Evolutionary conservation across 2,113 vertebrate species (phyloP).

Genomic region (Spermophilus dauricus): DNA sequence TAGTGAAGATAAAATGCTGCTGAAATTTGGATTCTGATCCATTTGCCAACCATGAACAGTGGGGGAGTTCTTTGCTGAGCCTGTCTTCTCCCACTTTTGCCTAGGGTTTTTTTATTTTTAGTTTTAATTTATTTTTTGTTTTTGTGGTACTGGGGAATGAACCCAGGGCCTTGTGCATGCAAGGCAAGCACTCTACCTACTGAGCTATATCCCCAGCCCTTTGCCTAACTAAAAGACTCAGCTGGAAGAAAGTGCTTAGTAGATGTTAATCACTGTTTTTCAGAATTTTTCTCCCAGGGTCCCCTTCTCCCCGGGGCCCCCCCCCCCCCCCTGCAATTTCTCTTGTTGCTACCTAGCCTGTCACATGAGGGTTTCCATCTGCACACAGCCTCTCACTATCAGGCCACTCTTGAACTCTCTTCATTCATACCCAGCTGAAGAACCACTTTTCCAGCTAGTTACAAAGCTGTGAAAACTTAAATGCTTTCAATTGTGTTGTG

Average conservation of each 20-base stretch:
- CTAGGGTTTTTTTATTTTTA: neutral
- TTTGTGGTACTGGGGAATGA: no score
- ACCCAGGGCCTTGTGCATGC: no score
- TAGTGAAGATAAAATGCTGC: neutral
- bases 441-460: constrained; percentile 34
- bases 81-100: neutral
- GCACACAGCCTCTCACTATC: neutral
- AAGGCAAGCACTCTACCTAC: no score
- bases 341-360: neutral
- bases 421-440: neutral
- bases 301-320: no score
- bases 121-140: no score
- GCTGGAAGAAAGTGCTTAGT: neutral
- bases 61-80: neutral
- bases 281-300: neutral
- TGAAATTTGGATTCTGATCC: neutral
- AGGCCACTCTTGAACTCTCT: neutral
- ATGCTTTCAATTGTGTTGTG: neutral
- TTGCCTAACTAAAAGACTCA: neutral
- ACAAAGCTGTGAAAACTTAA: constrained; percentile 26
- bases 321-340: neutral
- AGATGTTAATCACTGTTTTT: neutral
- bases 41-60: neutral
- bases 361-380: neutral
- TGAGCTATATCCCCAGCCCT: no score